Percentiles rank a stretch among this genome's conserved stretches.
These are phyloP conservation scores for Salvator merianae DNA, from an alignment of 2,113 vertebrate species.

Conservation along the genomic window DNA sequence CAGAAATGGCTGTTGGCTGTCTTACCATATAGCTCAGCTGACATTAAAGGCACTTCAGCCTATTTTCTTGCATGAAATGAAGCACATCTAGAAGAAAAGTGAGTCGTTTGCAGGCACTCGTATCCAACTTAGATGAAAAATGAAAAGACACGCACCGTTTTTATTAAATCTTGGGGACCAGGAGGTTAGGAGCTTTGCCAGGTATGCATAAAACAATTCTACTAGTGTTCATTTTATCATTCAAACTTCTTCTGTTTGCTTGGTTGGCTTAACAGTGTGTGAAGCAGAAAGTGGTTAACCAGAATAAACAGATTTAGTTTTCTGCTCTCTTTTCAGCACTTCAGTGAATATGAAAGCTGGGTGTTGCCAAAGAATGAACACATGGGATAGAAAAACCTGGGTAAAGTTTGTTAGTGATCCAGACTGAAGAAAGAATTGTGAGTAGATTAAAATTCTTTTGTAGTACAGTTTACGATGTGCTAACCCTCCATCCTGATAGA, in stretches of 20 bases:
- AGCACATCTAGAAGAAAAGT: not conserved
- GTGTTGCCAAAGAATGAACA: not conserved
- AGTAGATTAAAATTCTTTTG: not conserved
- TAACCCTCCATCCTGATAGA: not conserved
- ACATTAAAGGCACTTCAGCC: not conserved
- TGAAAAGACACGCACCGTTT: not conserved
- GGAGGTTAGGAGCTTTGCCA: not conserved
- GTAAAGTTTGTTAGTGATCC: slow-evolving; percentile 12
- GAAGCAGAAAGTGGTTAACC: not conserved
- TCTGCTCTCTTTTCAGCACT: slow-evolving; percentile 15
- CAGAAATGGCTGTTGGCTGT: not conserved
- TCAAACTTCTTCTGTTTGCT: not conserved
- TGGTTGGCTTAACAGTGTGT: not conserved
- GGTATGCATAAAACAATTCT: not conserved
- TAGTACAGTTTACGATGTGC: slow-evolving; percentile 46
- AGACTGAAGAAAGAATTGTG: not conserved
- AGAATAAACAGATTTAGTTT: not conserved
- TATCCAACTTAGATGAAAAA: not conserved
- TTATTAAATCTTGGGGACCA: not conserved
- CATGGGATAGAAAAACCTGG: not conserved
- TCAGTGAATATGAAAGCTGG: slow-evolving; percentile 32
- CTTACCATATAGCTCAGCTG: not conserved
- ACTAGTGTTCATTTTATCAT: not conserved
- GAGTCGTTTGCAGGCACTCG: no score
- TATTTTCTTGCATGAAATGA: not conserved